These are phyloP conservation scores for Campopleginae sp. DNA, from an alignment of 2,888 invertebrate genomes.

Conservation along the genomic window DNA sequence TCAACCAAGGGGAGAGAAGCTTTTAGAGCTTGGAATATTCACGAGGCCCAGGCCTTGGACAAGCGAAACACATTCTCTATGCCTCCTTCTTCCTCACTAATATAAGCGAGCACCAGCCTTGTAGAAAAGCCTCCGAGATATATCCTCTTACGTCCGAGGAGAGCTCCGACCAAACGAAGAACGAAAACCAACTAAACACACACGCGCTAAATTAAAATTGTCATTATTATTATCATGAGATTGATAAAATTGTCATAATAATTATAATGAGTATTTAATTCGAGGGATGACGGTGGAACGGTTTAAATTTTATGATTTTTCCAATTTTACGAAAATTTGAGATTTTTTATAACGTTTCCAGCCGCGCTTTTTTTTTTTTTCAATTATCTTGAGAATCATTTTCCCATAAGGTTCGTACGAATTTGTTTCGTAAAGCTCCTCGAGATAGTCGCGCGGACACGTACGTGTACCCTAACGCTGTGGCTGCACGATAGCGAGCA, in stretches of 20 bases:
- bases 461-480: slow-evolving; percentile 31
- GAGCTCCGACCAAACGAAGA: slow-evolving; percentile 44
- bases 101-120: slow-evolving; percentile 47
- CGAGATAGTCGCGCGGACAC: slow-evolving; percentile 18
- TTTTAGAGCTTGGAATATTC: slow-evolving; percentile 84
- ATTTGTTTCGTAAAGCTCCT: slow-evolving; percentile 5
- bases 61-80: slow-evolving; percentile 79
- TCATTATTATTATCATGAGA: too few species aligned
- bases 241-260: too few species aligned
- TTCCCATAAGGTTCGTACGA: neutral
- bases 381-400: neutral
- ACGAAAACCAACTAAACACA: slow-evolving; percentile 27
- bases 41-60: slow-evolving; percentile 80
- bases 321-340: too few species aligned
- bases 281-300: too few species aligned
- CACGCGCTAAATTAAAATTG: slow-evolving; percentile 29
- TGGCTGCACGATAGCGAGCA: slow-evolving; percentile 44
- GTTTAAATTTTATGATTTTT: too few species aligned
- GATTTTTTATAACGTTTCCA: too few species aligned
- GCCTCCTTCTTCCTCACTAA: slow-evolving; percentile 65
- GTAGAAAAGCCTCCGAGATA: slow-evolving; percentile 60
- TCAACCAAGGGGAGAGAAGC: slow-evolving; percentile 77
- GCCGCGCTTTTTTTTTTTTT: too few species aligned
- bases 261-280: too few species aligned
- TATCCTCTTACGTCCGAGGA: slow-evolving; percentile 67